phyloP scores from a whole-genome alignment of 2,888 invertebrate species.

The Bugula neritina region DNA sequence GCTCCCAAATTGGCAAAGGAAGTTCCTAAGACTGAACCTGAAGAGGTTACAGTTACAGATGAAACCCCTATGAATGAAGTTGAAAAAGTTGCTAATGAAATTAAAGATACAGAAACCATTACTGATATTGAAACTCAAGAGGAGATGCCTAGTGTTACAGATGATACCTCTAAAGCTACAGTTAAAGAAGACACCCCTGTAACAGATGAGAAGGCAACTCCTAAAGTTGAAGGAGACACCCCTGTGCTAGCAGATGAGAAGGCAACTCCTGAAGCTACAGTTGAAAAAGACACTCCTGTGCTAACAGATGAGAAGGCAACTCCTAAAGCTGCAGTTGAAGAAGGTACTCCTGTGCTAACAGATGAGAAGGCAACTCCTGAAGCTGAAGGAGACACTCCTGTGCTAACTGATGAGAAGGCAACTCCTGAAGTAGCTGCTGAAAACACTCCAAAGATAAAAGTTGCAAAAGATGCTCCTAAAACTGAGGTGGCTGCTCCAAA shows the following conservation, averaged over 20 bases:
- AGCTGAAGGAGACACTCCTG: conserved; percentile 25
- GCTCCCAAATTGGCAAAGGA: no score
- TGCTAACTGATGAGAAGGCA: background rate
- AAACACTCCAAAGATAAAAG: background rate
- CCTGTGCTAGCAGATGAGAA: background rate
- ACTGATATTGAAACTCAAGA: background rate
- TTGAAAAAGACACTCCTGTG: background rate
- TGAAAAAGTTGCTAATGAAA: conserved; percentile 8
- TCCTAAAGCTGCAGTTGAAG: conserved; percentile 3
- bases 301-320: background rate
- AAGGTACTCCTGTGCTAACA: conserved; percentile 29
- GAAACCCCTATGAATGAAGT: conserved; percentile 1
- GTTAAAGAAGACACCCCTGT: conserved; percentile 30
- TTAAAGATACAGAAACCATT: background rate
- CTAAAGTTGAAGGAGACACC: conserved; percentile 17
- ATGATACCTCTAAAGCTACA: conserved; percentile 27
- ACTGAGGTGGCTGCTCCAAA: background rate
- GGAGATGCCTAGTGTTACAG: background rate
- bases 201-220: conserved; percentile 32
- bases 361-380: conserved; percentile 32
- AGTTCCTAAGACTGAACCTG: background rate
- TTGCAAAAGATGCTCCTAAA: background rate
- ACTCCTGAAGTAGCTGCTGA: background rate
- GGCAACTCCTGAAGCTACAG: background rate
- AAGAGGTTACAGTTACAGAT: background rate